Evolutionary conservation across 2,888 invertebrate species (phyloP).

Genomic region (Tipula lateralis): DNA sequence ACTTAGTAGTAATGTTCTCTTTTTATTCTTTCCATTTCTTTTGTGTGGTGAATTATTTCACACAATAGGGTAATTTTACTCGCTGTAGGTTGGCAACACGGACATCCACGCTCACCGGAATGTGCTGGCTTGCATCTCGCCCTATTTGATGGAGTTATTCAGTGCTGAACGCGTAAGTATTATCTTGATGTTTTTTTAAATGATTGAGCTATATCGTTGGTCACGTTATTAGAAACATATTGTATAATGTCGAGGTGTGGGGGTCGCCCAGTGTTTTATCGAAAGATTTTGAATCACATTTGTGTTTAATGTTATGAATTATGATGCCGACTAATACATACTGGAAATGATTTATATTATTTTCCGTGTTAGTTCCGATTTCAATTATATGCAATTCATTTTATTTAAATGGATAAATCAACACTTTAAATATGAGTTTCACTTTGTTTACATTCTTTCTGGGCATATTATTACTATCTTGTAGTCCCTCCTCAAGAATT

Average conservation of each 20-base stretch:
- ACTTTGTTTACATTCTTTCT: too few species aligned
- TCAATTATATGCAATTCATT: neutral
- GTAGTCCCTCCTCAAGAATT: neutral
- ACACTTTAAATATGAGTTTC: neutral
- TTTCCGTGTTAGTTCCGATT: neutral
- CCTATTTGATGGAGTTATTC: slow-evolving; percentile 71
- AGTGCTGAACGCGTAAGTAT: slow-evolving; percentile 53
- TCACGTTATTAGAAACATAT: neutral
- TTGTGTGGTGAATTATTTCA: slow-evolving; percentile 35
- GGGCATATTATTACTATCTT: neutral
- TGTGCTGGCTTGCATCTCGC: slow-evolving; percentile 72
- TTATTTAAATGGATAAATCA: neutral
- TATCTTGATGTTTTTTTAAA: neutral
- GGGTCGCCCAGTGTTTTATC: neutral
- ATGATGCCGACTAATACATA: neutral
- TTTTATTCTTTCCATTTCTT: slow-evolving; percentile 31
- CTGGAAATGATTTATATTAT: neutral
- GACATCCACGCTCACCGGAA: slow-evolving; percentile 75
- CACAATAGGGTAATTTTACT: slow-evolving; percentile 35
- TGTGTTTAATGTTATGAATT: neutral
- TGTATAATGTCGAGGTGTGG: neutral
- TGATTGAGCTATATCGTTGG: neutral
- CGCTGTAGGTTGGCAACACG: slow-evolving; percentile 56
- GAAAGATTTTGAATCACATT: neutral
- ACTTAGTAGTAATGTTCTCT: slow-evolving; percentile 30